These are phyloP conservation scores for Terebella lapidaria DNA, from an alignment of 2,888 invertebrate species.

Conservation along the genomic window DNA sequence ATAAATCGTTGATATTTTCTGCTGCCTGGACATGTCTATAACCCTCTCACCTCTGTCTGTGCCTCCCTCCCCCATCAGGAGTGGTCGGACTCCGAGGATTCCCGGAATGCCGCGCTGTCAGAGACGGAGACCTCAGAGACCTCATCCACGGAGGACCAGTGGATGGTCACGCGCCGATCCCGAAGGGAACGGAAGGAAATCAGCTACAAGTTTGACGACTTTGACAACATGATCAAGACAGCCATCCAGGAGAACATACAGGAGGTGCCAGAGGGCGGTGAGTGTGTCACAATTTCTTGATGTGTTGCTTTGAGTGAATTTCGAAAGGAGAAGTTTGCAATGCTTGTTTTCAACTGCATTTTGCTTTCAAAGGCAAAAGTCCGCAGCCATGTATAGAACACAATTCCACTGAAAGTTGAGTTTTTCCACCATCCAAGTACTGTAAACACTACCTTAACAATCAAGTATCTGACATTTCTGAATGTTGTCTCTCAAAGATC, in stretches of 20 bases:
- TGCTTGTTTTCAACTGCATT: not conserved
- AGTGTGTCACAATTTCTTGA: too few relatives aligned
- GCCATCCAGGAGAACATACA: conserved; percentile 59
- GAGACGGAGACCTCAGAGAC: conserved; percentile 8
- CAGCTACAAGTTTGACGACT: conserved; percentile 78
- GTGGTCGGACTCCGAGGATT: not conserved
- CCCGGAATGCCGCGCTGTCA: not conserved
- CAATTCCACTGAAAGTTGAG: too few relatives aligned
- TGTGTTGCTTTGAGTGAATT: not conserved
- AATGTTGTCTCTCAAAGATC: too few relatives aligned
- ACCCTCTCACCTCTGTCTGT: too few relatives aligned
- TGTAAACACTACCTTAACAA: too few relatives aligned
- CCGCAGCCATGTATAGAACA: too few relatives aligned
- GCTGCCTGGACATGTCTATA: too few relatives aligned
- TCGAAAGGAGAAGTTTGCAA: not conserved
- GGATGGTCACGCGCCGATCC: conserved; percentile 54
- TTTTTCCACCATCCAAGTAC: too few relatives aligned
- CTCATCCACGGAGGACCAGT: conserved; percentile 18
- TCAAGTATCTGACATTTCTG: too few relatives aligned
- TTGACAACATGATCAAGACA: conserved; percentile 90
- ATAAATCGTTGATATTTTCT: too few relatives aligned
- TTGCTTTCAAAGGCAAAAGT: too few relatives aligned
- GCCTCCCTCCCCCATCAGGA: too few relatives aligned
- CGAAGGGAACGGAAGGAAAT: conserved; percentile 71
- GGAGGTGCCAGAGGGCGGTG: conserved; percentile 10